A percentile compares a stretch with the other conserved stretches of the same genome.
phyloP scores from a whole-genome alignment of 2,797 vertebrate species.

The Lacerta agilis region DNA sequence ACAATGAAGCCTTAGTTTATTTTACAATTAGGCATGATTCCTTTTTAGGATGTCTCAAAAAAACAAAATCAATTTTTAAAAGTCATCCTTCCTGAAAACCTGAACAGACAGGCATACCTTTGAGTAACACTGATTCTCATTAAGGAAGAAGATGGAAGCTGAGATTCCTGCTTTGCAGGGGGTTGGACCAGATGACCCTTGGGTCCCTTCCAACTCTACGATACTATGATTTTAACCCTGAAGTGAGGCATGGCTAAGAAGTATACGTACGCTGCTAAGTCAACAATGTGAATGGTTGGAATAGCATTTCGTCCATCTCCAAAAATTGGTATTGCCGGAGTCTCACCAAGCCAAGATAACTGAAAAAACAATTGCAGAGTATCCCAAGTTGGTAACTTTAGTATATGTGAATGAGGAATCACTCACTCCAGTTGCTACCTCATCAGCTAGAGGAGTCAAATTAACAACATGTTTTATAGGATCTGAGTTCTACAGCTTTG shows the following conservation, averaged over 20 bases:
- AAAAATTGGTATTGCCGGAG: slow-evolving; percentile 82
- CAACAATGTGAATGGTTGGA: slow-evolving; percentile 89
- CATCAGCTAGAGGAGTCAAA: background rate
- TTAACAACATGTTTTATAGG: background rate
- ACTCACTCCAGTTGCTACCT: slow-evolving; percentile 16
- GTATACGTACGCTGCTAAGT: slow-evolving; percentile 86
- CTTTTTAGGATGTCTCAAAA: background rate
- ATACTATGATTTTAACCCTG: background rate
- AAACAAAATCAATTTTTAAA: background rate
- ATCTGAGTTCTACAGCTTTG: background rate
- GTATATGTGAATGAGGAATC: background rate
- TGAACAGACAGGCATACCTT: background rate
- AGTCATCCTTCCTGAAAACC: background rate
- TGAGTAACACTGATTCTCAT: background rate
- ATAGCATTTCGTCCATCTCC: slow-evolving; percentile 87
- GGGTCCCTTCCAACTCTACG: too few species aligned
- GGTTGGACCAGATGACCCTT: too few species aligned
- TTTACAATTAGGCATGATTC: background rate
- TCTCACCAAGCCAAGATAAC: slow-evolving; percentile 86
- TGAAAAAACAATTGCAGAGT: slow-evolving; percentile 61
- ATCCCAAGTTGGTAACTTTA: background rate
- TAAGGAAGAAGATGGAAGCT: background rate
- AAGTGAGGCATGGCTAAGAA: background rate
- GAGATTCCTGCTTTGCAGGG: too few species aligned
- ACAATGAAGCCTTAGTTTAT: background rate